Evolutionary conservation across 1,140 invertebrate species (phyloP), one percentile per base, ranked within the genome.

Genomic region (Drosophila arizonae): DNA sequence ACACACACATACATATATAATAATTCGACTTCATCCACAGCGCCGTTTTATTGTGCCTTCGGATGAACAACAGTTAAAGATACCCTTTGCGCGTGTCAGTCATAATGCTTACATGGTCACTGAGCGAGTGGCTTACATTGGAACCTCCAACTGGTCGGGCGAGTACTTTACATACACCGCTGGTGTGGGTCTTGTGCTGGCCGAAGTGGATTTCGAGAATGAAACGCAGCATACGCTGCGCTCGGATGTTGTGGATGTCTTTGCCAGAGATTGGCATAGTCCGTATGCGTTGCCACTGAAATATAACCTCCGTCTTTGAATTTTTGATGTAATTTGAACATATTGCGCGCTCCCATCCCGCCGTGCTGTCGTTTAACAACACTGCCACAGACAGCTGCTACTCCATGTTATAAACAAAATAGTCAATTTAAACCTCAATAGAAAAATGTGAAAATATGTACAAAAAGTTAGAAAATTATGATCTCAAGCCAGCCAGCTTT

Each of bases 31-130:
- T 21, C 17, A 6, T 66, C 15, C 69, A 1, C n/a, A 88, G 84
- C 85, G 84, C 13, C 84, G 96, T 61, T 98, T 97, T 92, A 93
- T 95, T 21, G 96, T 97, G 26, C 97, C 97, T 13, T 94, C 94
- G 0, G 96, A 94, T 56, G 92, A 94, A 3, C 94, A 95, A n/a
- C 96, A 98, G 90, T 92, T 93, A 52, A 95, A 95, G 91, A 98
- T 99, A 76, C 98, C 98, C 2, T 98, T 93, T 93, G 94, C 95
- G 0, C 93, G 98, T 67, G 98, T 99, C 0, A 99, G 99, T 92
- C 98, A 99, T 91, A 99, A 99, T 92, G 99, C 99, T 91, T 99
- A 99, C 90, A 99, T 99, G 98, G 97, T 99, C 4, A 99, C 98
- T 0, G 98, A 99, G 82, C 94, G 95, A 26, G 93, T 94, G 9